Evolutionary conservation across 2,113 vertebrate genomes (phyloP).

Genomic region (Syrrhaptes paradoxus): DNA sequence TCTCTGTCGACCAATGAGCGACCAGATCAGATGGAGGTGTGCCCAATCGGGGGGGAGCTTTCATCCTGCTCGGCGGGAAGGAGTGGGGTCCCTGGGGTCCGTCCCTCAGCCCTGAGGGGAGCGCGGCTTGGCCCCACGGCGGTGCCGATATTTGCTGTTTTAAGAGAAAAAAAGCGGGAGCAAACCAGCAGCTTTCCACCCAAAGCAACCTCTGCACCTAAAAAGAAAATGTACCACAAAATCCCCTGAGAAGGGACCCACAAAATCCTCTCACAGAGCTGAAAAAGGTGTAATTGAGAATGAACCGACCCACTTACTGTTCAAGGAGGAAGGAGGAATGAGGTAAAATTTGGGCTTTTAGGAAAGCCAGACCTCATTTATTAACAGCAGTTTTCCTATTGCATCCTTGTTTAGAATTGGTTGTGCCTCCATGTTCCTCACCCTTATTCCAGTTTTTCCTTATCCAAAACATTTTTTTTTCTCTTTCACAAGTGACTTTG

Average conservation of each 20-base stretch:
- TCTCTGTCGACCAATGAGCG: not conserved
- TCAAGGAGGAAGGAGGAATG: not conserved
- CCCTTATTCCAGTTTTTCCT: not conserved
- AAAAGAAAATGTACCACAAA: not conserved
- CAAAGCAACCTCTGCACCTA: not conserved
- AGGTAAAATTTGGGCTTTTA: not conserved
- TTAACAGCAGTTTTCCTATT: not conserved
- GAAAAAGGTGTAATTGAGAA: not conserved
- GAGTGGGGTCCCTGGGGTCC: fast-evolving
- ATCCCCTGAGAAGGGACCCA: not conserved
- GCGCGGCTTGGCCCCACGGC: fast-evolving
- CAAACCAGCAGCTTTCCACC: not conserved
- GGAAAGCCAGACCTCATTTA: not conserved
- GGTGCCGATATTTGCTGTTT: fast-evolving
- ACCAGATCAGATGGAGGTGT: not conserved
- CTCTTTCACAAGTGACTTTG: not conserved
- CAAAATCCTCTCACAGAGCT: not conserved
- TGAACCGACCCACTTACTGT: not conserved
- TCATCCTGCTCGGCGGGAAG: not conserved
- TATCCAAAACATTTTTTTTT: not conserved
- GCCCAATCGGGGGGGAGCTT: conserved; percentile 67
- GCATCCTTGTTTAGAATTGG: fast-evolving
- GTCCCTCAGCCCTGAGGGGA: not conserved
- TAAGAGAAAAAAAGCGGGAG: not conserved
- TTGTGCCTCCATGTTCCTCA: fast-evolving